Evolutionary conservation across 2,888 invertebrate genomes (phyloP), one percentile per base, ranked within the genome.

Genomic region (Phrixothrix hirtus): DNA sequence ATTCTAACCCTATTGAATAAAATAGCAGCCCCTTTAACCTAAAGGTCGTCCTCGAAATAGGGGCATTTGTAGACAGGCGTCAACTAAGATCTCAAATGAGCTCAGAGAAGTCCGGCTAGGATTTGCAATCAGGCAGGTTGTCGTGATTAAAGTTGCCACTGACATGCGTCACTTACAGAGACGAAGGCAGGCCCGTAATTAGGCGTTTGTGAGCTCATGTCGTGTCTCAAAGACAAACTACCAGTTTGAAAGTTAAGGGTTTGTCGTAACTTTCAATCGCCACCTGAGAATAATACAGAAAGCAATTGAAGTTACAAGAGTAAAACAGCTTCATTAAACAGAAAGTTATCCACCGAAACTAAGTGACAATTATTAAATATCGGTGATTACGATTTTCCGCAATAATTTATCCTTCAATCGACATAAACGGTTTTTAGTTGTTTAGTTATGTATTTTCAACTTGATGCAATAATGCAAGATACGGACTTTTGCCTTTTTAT

Each of bases 101-200:
- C 44, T 45, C 36, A 29, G n/a, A 43, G 38, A 35, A 53, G 53
- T 59, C 58, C 50, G 31, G 57, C 43, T 43, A 53, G 59, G 63
- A 62, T 64, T 62, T 62, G 57, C 60, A 57, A 60, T 62, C 59
- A 52, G 55, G 57, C 58, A 60, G 61, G 60, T 60, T 56, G 59
- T 55, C 60, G 55, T 63, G 66, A 66, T 64, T 64, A 66, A 64
- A 63, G 61, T 62, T 60, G 60, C 50, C 57, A 50, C 60, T 60
- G 66, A 63, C 64, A 64, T 56, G 57, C 62, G 62, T 66, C 63
- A 66, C 57, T 60, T 62, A 55, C 59, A 58, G 47, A 45, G 44
- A 54, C 55, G 56, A 55, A 58, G 57, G 58, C 61, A 58, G 59
- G 58, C 29, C 59, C 55, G 62, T 65, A 66, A 66, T 66, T 66